Base-by-base conservation (phyloP, 2,113 vertebrate species). In the Larimichthys polyactis region DNA sequence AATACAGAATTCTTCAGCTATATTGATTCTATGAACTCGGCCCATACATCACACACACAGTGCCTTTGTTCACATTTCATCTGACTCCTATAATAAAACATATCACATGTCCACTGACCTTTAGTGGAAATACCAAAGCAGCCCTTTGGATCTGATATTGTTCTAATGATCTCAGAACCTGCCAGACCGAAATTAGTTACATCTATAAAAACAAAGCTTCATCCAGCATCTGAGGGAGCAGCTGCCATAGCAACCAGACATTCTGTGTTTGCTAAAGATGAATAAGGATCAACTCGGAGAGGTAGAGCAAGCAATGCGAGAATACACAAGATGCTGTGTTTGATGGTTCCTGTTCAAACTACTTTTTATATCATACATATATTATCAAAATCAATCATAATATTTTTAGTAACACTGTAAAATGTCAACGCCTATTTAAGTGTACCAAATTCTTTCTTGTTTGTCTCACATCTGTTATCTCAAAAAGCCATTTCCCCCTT, bases 51-150 rank as follows among this genome's bases (percentile, higher is more conserved):
- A 89, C 83, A 82, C 10, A 19, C 10, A 19, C 11, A 5, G 64
- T 58, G 32, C 69, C 85, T 87, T 49, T 86, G 86, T 66, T 82
- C 62, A 0, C 76, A 84, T 87, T 89, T 76, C 65, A 71, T 81
- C 85, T 62, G 29, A 46, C 74, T 80, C 59, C 71, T 78, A 65
- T 89, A 90, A 89, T 87, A 88, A 93, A 93, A 86, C 75, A 62
- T 24, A 74, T 2, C 19, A 16, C 75, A 48, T 66, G 79, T 85
- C 75, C 67, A 43, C 71, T 92, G 85, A 92, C 91, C 90, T 93
- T 93, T 88, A 27, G 76, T 52, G 83, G 63, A 91, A 92, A 93
- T 93, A 91, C 85, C 87, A 89, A 71, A 59, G 90, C 75, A 59
- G 78, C 52, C 59, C 85, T 63, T 40, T 11, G 65, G 58, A 78